phyloP scores from a whole-genome alignment of 2,888 invertebrate species.

The Bimastos eiseni region DNA sequence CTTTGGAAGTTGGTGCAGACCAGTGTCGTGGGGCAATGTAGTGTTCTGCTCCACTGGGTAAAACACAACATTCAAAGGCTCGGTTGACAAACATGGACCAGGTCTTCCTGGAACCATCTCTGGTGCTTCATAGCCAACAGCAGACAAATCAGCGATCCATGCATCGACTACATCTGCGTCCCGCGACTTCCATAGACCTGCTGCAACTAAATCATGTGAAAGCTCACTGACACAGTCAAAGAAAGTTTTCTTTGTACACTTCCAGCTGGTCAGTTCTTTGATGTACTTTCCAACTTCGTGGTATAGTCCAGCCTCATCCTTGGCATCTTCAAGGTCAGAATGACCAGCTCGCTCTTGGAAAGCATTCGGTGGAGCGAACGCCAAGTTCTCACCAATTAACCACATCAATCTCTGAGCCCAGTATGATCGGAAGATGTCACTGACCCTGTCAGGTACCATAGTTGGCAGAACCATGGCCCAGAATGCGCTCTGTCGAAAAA shows the following conservation, averaged over 20 bases:
- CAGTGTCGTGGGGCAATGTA: conserved; percentile 38
- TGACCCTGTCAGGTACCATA: conserved; percentile 46
- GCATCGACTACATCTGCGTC: conserved; percentile 44
- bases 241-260: conserved; percentile 42
- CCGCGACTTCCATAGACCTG: conserved; percentile 37
- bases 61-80: conserved; percentile 33
- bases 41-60: conserved; percentile 42
- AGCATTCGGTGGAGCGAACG: conserved; percentile 46
- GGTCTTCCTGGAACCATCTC: conserved; percentile 22
- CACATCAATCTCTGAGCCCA: conserved; percentile 50
- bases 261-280: conserved; percentile 43
- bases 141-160: conserved; percentile 43
- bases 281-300: conserved; percentile 43
- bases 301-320: conserved; percentile 48
- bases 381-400: conserved; percentile 46
- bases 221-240: conserved; percentile 43
- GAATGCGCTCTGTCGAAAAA: conserved; percentile 48
- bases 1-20: conserved; percentile 26
- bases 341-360: conserved; percentile 48
- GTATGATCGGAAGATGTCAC: conserved; percentile 52
- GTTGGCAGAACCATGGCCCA: conserved; percentile 50
- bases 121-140: conserved; percentile 42
- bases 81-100: conserved; percentile 10
- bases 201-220: conserved; percentile 38
- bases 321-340: conserved; percentile 45